Base-by-base conservation (phyloP, 64 coral and sea anemone species). In the Porites australiensis region DNA sequence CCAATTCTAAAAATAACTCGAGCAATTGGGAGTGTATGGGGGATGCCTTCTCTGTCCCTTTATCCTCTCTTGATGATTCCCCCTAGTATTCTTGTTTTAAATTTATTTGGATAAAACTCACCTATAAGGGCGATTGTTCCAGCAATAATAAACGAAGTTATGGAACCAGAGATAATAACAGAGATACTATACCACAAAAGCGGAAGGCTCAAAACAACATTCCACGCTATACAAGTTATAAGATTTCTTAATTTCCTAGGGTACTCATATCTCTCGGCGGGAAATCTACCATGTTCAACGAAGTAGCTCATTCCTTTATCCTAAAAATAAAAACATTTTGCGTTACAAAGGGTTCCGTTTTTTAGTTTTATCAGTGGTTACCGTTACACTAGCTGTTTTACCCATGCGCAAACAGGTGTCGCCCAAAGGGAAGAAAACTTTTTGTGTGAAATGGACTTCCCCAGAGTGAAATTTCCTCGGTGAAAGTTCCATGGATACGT, bases 301-400 rank as follows among this genome's bases (percentile, higher is more conserved):
- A 96, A 99, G 77, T 94, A 90, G 8, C 69, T 87, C 98, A 99
- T 91, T 46, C 59, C 71, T 85, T 96, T 45, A 60, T 99, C 98
- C 98, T 99, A 27, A 44, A 58, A 94, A 83, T 82, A 78, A 64
- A 89, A 5, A 61, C 0, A 20, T 72, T 19, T 64, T 19, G 70
- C 44, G 20, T 50, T 70, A 50, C 57, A 62, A 58, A 13, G 53
- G 15, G 8, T 27, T 16, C 37, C 13, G 45, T 57, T 13, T 19
- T 19, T 14, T 7, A 57, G 54, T 7, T 57, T 57, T 57, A 9
- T 9, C 7, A 12, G 54, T 57, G 54, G 54, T 4, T 3, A 7
- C 54, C 27, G 27, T 37, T 37, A 37, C 27, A 37, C 27, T 37
- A 37, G 27, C 27, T 1, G 27, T 37, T 37, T 37, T 37, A 37